Base-by-base conservation (phyloP, 2,113 vertebrate species). In the Sakesphorus luctuosus region DNA sequence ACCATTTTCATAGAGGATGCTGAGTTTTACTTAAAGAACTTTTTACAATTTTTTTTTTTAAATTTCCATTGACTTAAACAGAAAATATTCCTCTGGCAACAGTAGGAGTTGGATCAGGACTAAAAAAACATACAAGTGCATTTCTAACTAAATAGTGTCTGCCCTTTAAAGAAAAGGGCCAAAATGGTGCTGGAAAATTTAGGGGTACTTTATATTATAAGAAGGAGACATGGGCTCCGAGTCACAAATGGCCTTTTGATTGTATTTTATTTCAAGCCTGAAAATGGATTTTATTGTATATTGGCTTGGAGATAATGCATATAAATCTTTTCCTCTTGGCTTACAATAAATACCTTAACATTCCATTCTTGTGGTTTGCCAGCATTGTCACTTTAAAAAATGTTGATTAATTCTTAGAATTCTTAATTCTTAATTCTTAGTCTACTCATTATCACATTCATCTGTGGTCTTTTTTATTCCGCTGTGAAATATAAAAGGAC, bases 91-190 rank as follows among this genome's bases (percentile, higher is more conserved):
- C 47, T 75, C 59, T 94, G 88, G 69, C 86, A 95, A 66, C 87
- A 95, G 91, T 87, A 68, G 91, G 93, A 92, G 49, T 94, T 94
- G 92, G 84, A 96, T 96, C 92, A 94, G 89, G 94, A 72, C 38
- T 97, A 3, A 49, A 93, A 88, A 94, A 53, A 11, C 31, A 65
- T 80, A 66, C 16, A 89, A 89, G 68, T 85, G 72, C 83, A 75
- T 89, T 95, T 44, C 49, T 96, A 92, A 74, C 38, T 84, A 75
- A 90, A 87, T 52, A 80, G 6, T 84, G 53, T 68, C 53, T 59
- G 68, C 79, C 65, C 53, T 94, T 95, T 76, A 84, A 88, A 81
- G 29, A 83, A 76, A 94, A 90, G 85, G 82, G 84, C 19, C 75
- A 87, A 83, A 76, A 87, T 79, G 86, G 75, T 91, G 94, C 80